These are phyloP conservation scores for Lemur catta DNA, from an alignment of 2,797 vertebrate genomes.

Conservation along the genomic window DNA sequence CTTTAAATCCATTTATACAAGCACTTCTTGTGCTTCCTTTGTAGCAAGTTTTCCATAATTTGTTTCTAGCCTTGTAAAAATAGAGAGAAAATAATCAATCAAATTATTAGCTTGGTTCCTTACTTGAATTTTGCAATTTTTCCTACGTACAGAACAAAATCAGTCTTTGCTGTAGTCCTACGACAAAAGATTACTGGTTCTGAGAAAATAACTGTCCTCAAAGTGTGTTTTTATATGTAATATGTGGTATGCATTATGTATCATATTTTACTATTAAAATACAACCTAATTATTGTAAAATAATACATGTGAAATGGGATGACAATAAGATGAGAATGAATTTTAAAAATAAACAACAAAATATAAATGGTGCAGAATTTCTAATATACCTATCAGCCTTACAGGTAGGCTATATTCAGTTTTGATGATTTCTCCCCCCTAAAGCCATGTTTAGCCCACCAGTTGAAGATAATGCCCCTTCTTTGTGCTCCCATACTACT, in stretches of 20 bases:
- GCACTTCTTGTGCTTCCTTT: conserved; percentile 4
- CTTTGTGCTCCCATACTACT: background rate
- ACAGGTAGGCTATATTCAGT: background rate
- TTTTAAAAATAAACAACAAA: background rate
- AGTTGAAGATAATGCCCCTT: background rate
- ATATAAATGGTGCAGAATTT: background rate
- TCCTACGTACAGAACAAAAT: conserved; percentile 23
- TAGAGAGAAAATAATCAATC: background rate
- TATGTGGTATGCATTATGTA: background rate
- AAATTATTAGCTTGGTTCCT: conserved; percentile 47
- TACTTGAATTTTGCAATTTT: conserved; percentile 43
- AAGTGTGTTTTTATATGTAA: conserved; percentile 19
- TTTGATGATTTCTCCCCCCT: background rate
- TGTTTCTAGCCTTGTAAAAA: conserved; percentile 47
- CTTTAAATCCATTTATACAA: conserved; percentile 33
- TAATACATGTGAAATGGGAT: background rate
- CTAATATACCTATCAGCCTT: background rate
- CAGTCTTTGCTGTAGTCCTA: background rate
- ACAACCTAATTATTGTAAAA: background rate
- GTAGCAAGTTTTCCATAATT: conserved; percentile 30
- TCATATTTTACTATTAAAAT: conserved; percentile 12
- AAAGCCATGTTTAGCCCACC: background rate
- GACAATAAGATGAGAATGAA: background rate
- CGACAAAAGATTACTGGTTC: conserved; percentile 3
- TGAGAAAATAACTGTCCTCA: background rate